Conservation (phyloP, 2,113 vertebrate genomes). For the Tyrannus savana region DNA sequence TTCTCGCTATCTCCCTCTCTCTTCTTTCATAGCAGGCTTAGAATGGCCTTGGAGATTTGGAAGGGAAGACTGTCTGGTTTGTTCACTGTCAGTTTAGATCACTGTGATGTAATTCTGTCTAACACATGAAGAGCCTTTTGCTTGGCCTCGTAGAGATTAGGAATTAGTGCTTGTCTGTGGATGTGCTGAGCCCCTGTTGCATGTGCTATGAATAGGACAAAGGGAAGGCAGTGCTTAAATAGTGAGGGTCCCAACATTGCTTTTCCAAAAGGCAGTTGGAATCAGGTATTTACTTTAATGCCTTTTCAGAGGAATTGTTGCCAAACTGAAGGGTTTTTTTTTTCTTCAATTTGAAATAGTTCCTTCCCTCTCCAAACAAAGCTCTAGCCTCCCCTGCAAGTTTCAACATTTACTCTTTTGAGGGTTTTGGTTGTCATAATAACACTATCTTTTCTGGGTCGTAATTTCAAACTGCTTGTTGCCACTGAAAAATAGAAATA, state of each 20-base stretch:
- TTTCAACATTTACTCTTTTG: background rate
- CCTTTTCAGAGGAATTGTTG: background rate
- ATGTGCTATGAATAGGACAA: slow-evolving; percentile 44
- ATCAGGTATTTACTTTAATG: background rate
- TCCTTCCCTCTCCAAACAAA: background rate
- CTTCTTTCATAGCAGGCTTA: slow-evolving; percentile 40
- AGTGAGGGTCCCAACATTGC: background rate
- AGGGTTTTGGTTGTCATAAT: background rate
- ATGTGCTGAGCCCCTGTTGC: slow-evolving; percentile 28
- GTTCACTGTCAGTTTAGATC: slow-evolving; percentile 59
- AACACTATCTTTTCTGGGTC: background rate
- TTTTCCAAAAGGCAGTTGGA: background rate
- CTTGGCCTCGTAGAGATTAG: slow-evolving; percentile 63
- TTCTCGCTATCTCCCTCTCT: background rate
- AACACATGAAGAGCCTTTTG: slow-evolving; percentile 52
- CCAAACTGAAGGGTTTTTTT: background rate
- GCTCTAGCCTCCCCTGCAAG: background rate
- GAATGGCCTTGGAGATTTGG: slow-evolving; percentile 33
- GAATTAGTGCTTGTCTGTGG: slow-evolving; percentile 58
- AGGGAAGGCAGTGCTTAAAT: slow-evolving; percentile 28
- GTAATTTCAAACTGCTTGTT: background rate
- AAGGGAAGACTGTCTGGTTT: slow-evolving; percentile 42
- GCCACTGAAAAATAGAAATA: background rate
- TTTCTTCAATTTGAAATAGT: background rate
- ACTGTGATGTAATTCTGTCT: slow-evolving; percentile 47